Percentiles rank a stretch among this genome's conserved stretches.
These are phyloP conservation scores for Sycophila sp. DNA, from an alignment of 1,140 invertebrate genomes.

Conservation along the genomic window DNA sequence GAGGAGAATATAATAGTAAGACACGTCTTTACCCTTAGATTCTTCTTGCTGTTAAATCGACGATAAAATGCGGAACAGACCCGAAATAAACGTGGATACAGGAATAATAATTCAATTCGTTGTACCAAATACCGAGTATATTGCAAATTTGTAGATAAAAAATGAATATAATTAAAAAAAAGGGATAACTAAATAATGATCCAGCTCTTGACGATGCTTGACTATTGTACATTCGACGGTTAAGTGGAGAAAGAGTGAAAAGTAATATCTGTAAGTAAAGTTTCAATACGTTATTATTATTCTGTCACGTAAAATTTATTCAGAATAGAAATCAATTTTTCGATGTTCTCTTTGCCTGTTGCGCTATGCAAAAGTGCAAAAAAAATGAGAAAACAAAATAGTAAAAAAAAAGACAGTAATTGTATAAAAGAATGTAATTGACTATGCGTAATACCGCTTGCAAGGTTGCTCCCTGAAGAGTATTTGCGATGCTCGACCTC, in stretches of 20 bases:
- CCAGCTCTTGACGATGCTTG: conserved; percentile 31
- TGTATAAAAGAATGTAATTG: conserved; percentile 38
- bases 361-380: conserved; percentile 31
- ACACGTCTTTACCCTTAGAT: conserved; percentile 44
- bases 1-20: neutral
- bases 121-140: conserved; percentile 39
- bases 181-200: conserved; percentile 22
- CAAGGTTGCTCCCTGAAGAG: conserved; percentile 15
- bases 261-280: conserved; percentile 35
- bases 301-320: conserved; percentile 41
- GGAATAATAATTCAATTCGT: conserved; percentile 29
- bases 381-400: conserved; percentile 10
- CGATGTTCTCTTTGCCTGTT: conserved; percentile 28
- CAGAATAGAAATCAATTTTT: conserved; percentile 27
- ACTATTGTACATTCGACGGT: conserved; percentile 5
- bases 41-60: conserved; percentile 40
- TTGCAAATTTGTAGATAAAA: conserved; percentile 46
- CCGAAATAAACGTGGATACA: conserved; percentile 20
- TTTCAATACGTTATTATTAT: conserved; percentile 40
- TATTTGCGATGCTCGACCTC: conserved; percentile 32
- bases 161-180: conserved; percentile 27
- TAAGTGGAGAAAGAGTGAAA: conserved; percentile 28
- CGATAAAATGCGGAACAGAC: conserved; percentile 30
- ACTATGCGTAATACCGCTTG: conserved; percentile 36
- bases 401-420: conserved; percentile 12